Base-by-base conservation (phyloP, 2,113 vertebrate species). In the Apodemus speciosus region DNA sequence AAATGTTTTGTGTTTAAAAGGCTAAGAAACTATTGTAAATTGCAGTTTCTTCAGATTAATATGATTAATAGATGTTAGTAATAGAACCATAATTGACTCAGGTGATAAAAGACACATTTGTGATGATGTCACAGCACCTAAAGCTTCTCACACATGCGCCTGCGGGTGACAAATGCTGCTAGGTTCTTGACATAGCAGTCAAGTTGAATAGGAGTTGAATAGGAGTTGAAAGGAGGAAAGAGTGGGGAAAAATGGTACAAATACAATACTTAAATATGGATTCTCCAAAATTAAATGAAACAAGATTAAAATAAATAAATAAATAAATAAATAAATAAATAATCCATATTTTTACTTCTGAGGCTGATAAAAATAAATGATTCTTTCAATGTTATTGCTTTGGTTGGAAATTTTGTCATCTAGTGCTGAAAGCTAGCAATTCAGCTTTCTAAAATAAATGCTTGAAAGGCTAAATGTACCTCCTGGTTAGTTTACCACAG, bases 1-100 rank as follows among this genome's bases (percentile, higher is more conserved):
- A 69, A 66, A 49, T 66, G 21, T 85, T 91, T 73, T 7, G 30
- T 68, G 13, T 85, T 92, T 92, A 46, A 92, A 60, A 85, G 46
- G 18, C 64, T 38, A 56, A 40, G 21, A 69, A 69, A n/a, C 2
- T 25, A 23, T 16, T 43, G 23, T 40, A 81, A 40, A 88, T 51
- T 72, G 30, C 90, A 88, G 23, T 79, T 23, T 79, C 23, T 43
- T 92, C 53, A 85, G 51, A 2, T 56, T 53, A 73, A 69, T 35
- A 11, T 49, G 46, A 35, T 62, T 72, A 88, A 20, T 66, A 51
- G 6, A 53, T 53, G 64, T 62, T 96, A 51, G 60, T 79, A 68
- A 51, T 32, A 32, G 15, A 64, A 75, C 3, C 10, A n/a, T 80
- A 46, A 85, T 49, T 62, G 56, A 68, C n/a, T n/a, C 21, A 25